phyloP scores from a whole-genome alignment of 37 sponge, comb jelly and placozoan genomes.

The Hexactinellida sp. region DNA sequence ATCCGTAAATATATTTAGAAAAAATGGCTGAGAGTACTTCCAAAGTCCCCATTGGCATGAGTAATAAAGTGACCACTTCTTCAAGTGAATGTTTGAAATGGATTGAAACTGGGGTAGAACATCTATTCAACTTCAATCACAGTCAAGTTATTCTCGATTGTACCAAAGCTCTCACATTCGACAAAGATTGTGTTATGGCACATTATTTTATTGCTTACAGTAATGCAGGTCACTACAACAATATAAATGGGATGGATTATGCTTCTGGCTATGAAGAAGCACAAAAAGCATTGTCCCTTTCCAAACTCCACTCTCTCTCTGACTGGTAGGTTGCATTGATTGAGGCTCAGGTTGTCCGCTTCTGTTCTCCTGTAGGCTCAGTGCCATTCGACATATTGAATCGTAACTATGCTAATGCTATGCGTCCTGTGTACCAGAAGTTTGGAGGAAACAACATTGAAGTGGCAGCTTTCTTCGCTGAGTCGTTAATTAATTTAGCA shows the following conservation, averaged over 20 bases:
- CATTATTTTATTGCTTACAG: constrained; percentile 46
- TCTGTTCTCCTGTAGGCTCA: constrained; percentile 29
- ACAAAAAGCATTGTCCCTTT: constrained; percentile 22
- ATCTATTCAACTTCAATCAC: constrained; percentile 37
- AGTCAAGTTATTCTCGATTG: constrained; percentile 38
- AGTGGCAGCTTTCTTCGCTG: constrained; percentile 46
- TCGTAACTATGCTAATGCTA: constrained; percentile 27
- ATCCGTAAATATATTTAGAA: too few species aligned
- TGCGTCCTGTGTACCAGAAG: constrained; percentile 43
- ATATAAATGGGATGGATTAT: constrained; percentile 30
- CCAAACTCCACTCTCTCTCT: not conserved
- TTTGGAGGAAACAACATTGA: constrained; percentile 29
- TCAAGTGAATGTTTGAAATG: constrained; percentile 30
- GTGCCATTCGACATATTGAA: not conserved
- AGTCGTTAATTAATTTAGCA: constrained; percentile 48
- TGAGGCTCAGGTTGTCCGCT: constrained; percentile 28
- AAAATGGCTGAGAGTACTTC: too few species aligned
- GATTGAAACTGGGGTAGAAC: constrained; percentile 26
- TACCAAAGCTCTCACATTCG: constrained; percentile 23
- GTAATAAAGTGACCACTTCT: constrained; percentile 32
- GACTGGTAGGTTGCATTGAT: constrained; percentile 41
- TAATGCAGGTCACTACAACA: constrained; percentile 49
- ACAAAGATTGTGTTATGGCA: constrained; percentile 33
- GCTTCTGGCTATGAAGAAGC: constrained; percentile 25
- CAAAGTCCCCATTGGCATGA: not conserved